phyloP scores from a whole-genome alignment of 2,113 vertebrate species.

The Ceyx melanurus region DNA sequence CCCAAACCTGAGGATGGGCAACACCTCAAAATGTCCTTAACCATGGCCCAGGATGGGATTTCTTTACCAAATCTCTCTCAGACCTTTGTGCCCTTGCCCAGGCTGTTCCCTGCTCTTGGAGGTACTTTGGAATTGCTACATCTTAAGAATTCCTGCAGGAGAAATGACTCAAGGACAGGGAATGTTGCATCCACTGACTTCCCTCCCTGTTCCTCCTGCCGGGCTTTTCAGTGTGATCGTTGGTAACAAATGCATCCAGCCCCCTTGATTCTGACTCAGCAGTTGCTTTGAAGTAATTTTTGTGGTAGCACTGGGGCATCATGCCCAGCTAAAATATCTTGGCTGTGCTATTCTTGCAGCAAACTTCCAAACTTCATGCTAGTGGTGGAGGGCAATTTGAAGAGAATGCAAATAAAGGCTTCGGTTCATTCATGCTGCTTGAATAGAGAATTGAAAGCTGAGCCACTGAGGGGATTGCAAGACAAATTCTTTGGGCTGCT shows the following conservation, averaged over 20 bases:
- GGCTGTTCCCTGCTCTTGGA: not conserved
- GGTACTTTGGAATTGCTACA: not conserved
- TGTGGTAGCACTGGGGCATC: constrained; percentile 54
- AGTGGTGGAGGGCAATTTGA: constrained; percentile 69
- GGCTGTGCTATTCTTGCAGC: constrained; percentile 42
- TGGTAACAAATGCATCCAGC: constrained; percentile 18
- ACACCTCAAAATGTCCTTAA: not conserved
- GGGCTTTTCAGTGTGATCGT: constrained; percentile 27
- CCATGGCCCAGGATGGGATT: not conserved
- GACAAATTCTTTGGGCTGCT: constrained; percentile 34
- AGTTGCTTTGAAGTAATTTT: constrained; percentile 52
- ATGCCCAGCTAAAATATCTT: constrained; percentile 66
- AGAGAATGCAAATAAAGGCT: constrained; percentile 74
- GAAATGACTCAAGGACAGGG: constrained; percentile 34
- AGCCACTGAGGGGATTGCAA: constrained; percentile 40
- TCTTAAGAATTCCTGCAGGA: constrained; percentile 5
- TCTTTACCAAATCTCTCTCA: not conserved
- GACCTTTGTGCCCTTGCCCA: not conserved
- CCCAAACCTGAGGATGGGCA: not conserved
- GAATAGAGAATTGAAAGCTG: constrained; percentile 59
- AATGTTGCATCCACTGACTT: constrained; percentile 35
- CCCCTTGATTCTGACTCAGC: constrained; percentile 67
- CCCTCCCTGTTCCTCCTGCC: not conserved
- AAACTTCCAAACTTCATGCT: constrained; percentile 71
- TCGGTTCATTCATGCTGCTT: constrained; percentile 67